Evolutionary conservation across 2,113 vertebrate species (phyloP), one percentile per base, ranked within the genome.

Genomic region (Pteropus alecto): DNA sequence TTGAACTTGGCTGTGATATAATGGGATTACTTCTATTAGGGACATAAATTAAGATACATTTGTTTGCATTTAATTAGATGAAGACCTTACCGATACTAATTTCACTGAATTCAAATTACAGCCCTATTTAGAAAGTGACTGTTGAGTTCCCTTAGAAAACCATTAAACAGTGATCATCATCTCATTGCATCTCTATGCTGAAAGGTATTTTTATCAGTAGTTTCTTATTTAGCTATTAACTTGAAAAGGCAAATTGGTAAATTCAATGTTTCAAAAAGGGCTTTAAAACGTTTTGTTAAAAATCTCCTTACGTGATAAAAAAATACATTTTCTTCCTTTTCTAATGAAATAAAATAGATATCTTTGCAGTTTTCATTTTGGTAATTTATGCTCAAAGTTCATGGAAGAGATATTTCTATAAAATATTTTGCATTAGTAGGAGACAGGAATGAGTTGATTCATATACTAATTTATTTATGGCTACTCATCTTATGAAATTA

Each of bases 401-500:
- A 74, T 51, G 3, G 89, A 94, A 87, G 78, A 87, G 68, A 4
- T 92, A 28, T 92, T 97, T 98, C 38, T 38, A 43, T 68, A 74
- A 87, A 92, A 65, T 79, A 86, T 79, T 92, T 33, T 88, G 84
- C 65, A 68, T 88, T 91, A 74, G 19, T 84, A 96, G 35, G 96
- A 96, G 58, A 91, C 43, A 56, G 33, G 93, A 96, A 93, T 35
- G 88, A 70, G 89, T 87, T 98, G 94, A 97, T 96, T 98, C 94
- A 97, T 93, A 95, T 89, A 98, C 1, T 10, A 95, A 97, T 93
- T 95, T 85, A 95, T 92, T 98, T 83, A 67, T 94, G 24, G 51
- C 12, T n/a, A 46, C 95, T 96, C 94, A 54, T 85, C 56, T 65
- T 65, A 85, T 95, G 93, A 98, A 98, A 93, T 97, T 97, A 98